These are phyloP conservation scores for Halichoeres trimaculatus DNA, from an alignment of 2,113 vertebrate species.

Conservation along the genomic window DNA sequence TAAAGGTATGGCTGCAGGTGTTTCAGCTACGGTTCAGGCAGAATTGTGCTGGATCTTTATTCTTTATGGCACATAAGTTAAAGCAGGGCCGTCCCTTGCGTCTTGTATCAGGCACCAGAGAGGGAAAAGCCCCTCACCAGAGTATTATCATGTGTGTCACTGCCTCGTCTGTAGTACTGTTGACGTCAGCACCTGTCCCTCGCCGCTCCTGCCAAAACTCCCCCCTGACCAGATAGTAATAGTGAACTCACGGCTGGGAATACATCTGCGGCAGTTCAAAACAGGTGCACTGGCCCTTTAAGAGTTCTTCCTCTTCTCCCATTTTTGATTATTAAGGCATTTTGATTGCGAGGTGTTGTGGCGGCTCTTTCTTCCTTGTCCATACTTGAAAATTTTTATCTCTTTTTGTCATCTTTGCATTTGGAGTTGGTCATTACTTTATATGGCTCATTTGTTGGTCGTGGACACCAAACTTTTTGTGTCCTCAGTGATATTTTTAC, in stretches of 20 bases:
- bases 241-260: neutral
- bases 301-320: neutral
- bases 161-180: neutral
- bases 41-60: no score
- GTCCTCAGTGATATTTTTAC: no score
- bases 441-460: no score
- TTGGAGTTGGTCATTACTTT: no score
- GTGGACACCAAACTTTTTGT: no score
- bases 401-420: no score
- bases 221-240: slow-evolving; percentile 12
- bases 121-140: slow-evolving; percentile 20
- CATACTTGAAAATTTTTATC: no score
- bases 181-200: slow-evolving; percentile 57
- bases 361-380: no score
- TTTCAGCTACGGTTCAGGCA: no score
- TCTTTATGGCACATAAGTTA: no score
- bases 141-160: slow-evolving; percentile 6
- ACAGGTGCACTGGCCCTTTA: neutral
- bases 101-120: neutral
- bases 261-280: neutral
- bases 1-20: neutral
- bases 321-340: no score
- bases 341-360: no score
- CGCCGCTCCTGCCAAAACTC: slow-evolving; percentile 8
- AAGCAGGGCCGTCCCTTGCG: neutral